phyloP scores from a whole-genome alignment of 2,113 vertebrate genomes.

The Sebastes fasciatus region DNA sequence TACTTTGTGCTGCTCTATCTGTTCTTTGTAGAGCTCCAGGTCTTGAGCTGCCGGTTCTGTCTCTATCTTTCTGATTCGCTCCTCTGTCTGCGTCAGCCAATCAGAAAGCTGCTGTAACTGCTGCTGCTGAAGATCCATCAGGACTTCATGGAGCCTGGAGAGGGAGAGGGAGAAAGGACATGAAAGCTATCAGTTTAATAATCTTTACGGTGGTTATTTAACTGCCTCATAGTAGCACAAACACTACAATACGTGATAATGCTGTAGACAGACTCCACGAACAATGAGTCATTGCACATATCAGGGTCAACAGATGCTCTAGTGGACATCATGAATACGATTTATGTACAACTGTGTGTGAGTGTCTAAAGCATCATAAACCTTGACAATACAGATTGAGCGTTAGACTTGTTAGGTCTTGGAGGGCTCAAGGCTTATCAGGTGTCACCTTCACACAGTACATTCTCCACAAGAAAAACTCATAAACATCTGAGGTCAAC shows the following conservation, averaged over 20 bases:
- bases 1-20: slow-evolving; percentile 93
- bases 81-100: slow-evolving; percentile 93
- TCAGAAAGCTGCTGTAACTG: slow-evolving; percentile 95
- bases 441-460: slow-evolving; percentile 38
- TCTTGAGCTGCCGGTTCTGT: slow-evolving; percentile 81
- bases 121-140: slow-evolving; percentile 96
- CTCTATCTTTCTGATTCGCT: slow-evolving; percentile 93
- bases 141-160: slow-evolving; percentile 92
- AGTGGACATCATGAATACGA: slow-evolving; percentile 4
- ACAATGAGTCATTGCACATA: slow-evolving; percentile 5
- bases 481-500: slow-evolving; percentile 17
- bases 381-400: slow-evolving; percentile 45
- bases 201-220: not conserved
- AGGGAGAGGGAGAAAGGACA: not conserved
- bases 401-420: slow-evolving; percentile 25
- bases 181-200: not conserved
- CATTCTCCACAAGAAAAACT: slow-evolving; percentile 38
- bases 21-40: slow-evolving; percentile 86
- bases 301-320: slow-evolving; percentile 29
- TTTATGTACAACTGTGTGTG: slow-evolving; percentile 8
- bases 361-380: slow-evolving; percentile 67
- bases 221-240: slow-evolving; percentile 18
- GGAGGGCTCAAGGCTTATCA: slow-evolving; percentile 23
- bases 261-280: not conserved
- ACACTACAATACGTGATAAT: slow-evolving; percentile 3